Percentiles rank a stretch among this genome's conserved stretches.
Evolutionary conservation across 2,797 vertebrate species (phyloP).

Genomic region (Micropoecilia bifurca): DNA sequence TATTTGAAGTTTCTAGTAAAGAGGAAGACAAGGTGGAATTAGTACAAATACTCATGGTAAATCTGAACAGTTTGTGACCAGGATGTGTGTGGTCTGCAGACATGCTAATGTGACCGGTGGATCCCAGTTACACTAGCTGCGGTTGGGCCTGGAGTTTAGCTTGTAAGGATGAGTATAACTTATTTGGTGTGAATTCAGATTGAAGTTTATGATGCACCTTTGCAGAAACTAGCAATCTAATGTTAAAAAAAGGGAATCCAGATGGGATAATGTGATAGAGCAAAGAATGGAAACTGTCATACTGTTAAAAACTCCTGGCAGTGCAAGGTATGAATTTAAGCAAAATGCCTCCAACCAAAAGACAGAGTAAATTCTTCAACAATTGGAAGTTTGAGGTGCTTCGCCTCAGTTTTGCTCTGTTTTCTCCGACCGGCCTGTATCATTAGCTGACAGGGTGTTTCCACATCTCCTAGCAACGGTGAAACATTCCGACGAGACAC

Average conservation of each 20-base stretch:
- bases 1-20: not conserved
- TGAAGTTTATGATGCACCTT: not conserved
- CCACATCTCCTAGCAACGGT: conserved; percentile 61
- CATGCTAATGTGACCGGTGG: too few relatives aligned
- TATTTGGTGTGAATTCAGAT: not conserved
- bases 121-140: too few relatives aligned
- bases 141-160: not conserved
- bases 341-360: not conserved
- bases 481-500: conserved; percentile 54
- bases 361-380: not conserved
- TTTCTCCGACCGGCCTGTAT: conserved; percentile 48
- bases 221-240: not conserved
- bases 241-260: not conserved
- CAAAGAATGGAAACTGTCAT: not conserved
- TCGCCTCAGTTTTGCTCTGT: conserved; percentile 28
- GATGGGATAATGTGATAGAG: not conserved
- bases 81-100: not conserved
- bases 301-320: not conserved
- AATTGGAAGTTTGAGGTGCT: conserved; percentile 13
- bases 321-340: not conserved
- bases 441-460: conserved; percentile 59
- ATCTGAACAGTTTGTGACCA: not conserved
- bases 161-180: not conserved
- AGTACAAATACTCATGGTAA: not conserved
- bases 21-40: not conserved